phyloP scores from a whole-genome alignment of 2,797 vertebrate species.

The Enteromius trimaculatus region DNA sequence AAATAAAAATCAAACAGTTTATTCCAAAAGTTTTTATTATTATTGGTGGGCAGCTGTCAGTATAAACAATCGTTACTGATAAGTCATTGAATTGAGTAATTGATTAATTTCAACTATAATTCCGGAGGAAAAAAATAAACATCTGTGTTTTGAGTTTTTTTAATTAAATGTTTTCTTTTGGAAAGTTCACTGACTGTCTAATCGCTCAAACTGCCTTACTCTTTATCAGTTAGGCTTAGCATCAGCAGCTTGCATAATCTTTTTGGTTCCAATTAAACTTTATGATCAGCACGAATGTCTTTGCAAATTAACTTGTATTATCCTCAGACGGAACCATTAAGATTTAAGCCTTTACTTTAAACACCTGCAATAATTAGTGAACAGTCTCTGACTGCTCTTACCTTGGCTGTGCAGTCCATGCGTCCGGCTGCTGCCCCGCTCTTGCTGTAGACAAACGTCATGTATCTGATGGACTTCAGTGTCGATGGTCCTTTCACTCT shows the following conservation, averaged over 20 bases:
- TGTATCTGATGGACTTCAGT: conserved; percentile 52
- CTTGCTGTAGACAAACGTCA: conserved; percentile 60
- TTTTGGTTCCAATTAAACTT: background rate
- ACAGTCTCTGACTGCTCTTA: conserved; percentile 55
- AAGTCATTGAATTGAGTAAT: no score
- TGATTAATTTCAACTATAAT: background rate
- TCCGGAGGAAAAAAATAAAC: background rate
- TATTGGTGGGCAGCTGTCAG: background rate
- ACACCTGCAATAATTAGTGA: background rate
- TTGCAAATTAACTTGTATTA: background rate
- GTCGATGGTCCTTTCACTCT: conserved; percentile 51
- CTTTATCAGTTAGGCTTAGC: background rate
- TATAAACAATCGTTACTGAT: background rate
- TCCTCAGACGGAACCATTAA: background rate
- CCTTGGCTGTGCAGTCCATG: conserved; percentile 62
- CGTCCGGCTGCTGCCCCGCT: conserved; percentile 58
- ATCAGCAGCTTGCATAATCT: background rate
- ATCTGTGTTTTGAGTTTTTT: background rate
- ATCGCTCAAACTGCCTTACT: background rate
- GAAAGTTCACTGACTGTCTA: background rate
- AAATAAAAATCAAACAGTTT: background rate
- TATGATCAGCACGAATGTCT: background rate
- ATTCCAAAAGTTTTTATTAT: background rate
- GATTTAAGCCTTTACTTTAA: background rate
- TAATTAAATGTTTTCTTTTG: background rate